Evolutionary conservation across 2,888 invertebrate species (phyloP).

Genomic region (Notodonta ziczac): DNA sequence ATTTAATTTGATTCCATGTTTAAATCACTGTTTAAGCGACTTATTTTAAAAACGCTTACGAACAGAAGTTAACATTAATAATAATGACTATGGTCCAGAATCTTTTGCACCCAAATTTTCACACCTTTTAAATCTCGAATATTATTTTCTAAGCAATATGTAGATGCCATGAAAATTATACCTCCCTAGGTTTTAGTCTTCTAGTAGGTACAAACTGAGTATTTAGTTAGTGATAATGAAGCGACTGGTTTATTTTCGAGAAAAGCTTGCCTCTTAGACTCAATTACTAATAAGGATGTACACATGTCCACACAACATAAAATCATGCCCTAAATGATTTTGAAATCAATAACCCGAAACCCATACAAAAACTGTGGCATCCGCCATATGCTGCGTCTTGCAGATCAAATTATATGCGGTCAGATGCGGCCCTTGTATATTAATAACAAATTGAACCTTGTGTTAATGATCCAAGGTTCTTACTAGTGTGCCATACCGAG

Average conservation of each 20-base stretch:
- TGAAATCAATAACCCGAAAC: slow-evolving; percentile 40
- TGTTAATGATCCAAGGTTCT: slow-evolving; percentile 18
- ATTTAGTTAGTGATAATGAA: too few relatives aligned
- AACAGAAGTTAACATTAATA: too few relatives aligned
- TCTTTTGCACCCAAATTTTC: too few relatives aligned
- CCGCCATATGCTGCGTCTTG: slow-evolving; percentile 59
- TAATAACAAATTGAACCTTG: slow-evolving; percentile 23
- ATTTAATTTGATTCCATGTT: neutral
- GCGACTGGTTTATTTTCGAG: too few relatives aligned
- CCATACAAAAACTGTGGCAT: slow-evolving; percentile 57
- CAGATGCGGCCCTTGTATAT: slow-evolving; percentile 29
- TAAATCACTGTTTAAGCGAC: neutral
- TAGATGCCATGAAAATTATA: too few relatives aligned
- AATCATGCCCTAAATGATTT: slow-evolving; percentile 25
- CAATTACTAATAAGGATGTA: neutral
- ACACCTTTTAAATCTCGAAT: too few relatives aligned
- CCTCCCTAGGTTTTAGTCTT: too few relatives aligned
- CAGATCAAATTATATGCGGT: slow-evolving; percentile 57
- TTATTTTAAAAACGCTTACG: neutral
- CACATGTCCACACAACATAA: slow-evolving; percentile 6
- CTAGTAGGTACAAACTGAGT: too few relatives aligned
- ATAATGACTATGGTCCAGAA: too few relatives aligned
- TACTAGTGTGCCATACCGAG: neutral
- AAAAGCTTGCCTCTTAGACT: too few relatives aligned
- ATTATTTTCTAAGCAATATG: too few relatives aligned